Evolutionary conservation across 2,888 invertebrate genomes (phyloP).

Genomic region (Ornithoptera priamus): DNA sequence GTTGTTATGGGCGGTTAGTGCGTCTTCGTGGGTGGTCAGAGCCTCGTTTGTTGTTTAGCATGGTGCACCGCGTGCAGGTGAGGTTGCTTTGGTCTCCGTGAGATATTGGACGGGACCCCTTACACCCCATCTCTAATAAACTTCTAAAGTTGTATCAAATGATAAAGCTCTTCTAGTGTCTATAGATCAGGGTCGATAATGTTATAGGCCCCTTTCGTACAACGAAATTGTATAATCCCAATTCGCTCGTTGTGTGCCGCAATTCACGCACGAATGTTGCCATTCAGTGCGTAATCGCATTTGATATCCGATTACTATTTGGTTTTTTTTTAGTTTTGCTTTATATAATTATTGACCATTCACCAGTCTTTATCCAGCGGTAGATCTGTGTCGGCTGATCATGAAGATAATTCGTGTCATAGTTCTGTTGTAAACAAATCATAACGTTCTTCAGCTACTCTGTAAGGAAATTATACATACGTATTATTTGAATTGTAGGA

Average conservation of each 20-base stretch:
- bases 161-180: constrained; percentile 22
- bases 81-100: no score
- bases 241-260: constrained; percentile 42
- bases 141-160: constrained; percentile 11
- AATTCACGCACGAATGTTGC: constrained; percentile 55
- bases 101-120: no score
- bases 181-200: constrained; percentile 15
- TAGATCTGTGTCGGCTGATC: no score
- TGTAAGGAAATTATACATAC: not conserved
- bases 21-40: no score
- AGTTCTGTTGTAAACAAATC: not conserved
- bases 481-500: no score
- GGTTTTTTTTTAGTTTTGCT: constrained; percentile 23
- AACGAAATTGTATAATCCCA: constrained; percentile 52
- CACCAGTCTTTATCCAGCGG: no score
- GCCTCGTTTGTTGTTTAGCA: no score
- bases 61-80: no score
- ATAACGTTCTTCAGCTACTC: not conserved
- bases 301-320: constrained; percentile 36
- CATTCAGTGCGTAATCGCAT: constrained; percentile 47
- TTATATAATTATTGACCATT: constrained; percentile 9
- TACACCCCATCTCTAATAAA: no score
- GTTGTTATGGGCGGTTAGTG: no score
- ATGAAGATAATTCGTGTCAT: not conserved
- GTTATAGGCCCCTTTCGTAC: constrained; percentile 43